Evolutionary conservation across 2,888 invertebrate species (phyloP).

Genomic region (Epirrhoe alternata): DNA sequence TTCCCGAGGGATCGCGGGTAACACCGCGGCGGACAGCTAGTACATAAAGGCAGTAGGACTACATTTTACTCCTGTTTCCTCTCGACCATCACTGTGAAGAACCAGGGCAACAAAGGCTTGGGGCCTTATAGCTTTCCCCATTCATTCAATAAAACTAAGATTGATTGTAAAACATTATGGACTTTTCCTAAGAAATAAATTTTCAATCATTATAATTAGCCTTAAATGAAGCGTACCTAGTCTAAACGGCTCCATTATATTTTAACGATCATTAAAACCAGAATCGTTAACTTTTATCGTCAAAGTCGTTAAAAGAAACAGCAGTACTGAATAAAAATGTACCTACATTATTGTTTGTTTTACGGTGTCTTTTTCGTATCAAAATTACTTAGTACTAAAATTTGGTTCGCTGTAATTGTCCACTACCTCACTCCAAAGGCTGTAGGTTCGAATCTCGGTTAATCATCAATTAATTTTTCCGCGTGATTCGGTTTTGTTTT

Average conservation of each 20-base stretch:
- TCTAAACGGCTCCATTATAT: conserved; percentile 42
- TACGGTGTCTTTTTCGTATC: neutral
- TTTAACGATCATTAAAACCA: conserved; percentile 41
- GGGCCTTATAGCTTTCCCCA: no score
- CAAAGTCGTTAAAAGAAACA: conserved; percentile 32
- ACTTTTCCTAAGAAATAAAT: conserved; percentile 14
- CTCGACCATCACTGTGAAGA: no score
- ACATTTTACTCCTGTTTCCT: no score
- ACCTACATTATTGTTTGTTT: conserved; percentile 25
- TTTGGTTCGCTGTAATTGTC: neutral
- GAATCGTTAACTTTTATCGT: conserved; percentile 34
- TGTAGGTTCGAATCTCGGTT: no score
- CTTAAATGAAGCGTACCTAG: conserved; percentile 31
- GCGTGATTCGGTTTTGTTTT: no score
- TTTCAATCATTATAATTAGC: conserved; percentile 28
- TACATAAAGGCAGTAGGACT: no score
- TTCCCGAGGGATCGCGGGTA: no score
- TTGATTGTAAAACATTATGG: neutral
- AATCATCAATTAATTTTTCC: no score
- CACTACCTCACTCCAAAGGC: no score
- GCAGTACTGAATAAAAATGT: conserved; percentile 34
- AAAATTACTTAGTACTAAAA: neutral
- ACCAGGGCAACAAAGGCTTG: no score
- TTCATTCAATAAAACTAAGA: no score
- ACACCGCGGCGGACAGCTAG: no score